Evolutionary conservation across 2,113 vertebrate species (phyloP), one percentile per base, ranked within the genome.

Genomic region (Psilopogon haemacephalus): DNA sequence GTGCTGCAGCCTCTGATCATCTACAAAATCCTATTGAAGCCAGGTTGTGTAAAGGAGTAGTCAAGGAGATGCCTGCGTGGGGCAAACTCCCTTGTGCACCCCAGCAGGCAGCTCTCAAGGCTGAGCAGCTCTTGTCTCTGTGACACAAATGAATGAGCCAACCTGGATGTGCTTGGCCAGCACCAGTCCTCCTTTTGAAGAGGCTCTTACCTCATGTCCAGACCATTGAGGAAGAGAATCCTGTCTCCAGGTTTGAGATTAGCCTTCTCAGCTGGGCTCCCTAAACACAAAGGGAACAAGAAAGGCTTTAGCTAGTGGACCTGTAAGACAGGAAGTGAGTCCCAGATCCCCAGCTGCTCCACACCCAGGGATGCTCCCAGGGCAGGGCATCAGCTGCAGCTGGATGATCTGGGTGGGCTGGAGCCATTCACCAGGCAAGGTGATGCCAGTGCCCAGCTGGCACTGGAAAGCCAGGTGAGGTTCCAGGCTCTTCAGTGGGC

Each of bases 201-300:
- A 74, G n/a, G 40, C 59, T 69, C 98, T 95, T 88, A 99, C 99
- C 99, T 99, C 99, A 99, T 99, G 96, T 99, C 99, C 95, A 99
- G 97, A 40, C 99, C 99, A 1, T 99, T 99, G 89, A 99, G 99
- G 96, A 99, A 99, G 35, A 99, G 97, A 92, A 99, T 99, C 15
- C 99, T 98, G 95, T 99, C 98, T 8, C 99, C 99, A 27, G 98
- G 94, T 94, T 98, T 99, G 94, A 99, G 98, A 42, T 98, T 98
- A 58, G 98, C 98, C 50, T 98, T 99, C 91, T 99, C 99, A 6
- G 99, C 99, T 0, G 99, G 99, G 89, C 99, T 99, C 70, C 99
- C 99, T 99, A 88, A 9, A 81, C 50, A 89, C 30, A 79, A 38
- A 81, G 78, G 37, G 92, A 69, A 86, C 1, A 15, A 23, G 8